phyloP scores from a whole-genome alignment of 2,888 invertebrate genomes.

The Meloe dianella region DNA sequence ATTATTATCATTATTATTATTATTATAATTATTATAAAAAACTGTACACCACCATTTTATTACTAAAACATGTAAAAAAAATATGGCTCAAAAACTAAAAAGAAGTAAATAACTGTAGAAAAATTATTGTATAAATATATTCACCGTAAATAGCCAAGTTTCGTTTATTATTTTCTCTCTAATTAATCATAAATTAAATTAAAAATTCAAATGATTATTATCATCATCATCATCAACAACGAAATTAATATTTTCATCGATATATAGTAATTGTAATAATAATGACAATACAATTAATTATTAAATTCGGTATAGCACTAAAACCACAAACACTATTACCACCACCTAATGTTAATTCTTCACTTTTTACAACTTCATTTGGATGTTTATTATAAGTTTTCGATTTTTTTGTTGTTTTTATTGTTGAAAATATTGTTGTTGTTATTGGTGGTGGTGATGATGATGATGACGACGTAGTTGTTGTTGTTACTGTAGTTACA shows the following conservation, averaged over 20 bases:
- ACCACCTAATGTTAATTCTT: slow-evolving; percentile 82
- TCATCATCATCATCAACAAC: too few species aligned
- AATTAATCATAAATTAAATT: not conserved
- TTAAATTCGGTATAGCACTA: slow-evolving; percentile 9
- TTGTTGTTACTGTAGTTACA: slow-evolving; percentile 37
- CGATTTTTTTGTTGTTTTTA: slow-evolving; percentile 69
- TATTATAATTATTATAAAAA: slow-evolving; percentile 43
- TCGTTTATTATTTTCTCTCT: too few species aligned
- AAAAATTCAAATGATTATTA: slow-evolving; percentile 44
- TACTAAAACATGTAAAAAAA: slow-evolving; percentile 33
- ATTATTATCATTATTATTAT: slow-evolving; percentile 16
- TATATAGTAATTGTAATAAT: not conserved
- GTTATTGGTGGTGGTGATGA: slow-evolving; percentile 53
- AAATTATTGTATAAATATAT: slow-evolving; percentile 47
- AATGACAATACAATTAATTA: slow-evolving; percentile 40
- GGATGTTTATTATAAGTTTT: slow-evolving; percentile 76
- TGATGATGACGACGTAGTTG: slow-evolving; percentile 53
- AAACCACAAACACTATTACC: slow-evolving; percentile 1
- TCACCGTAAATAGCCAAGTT: slow-evolving; percentile 35
- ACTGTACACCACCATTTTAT: slow-evolving; percentile 55
- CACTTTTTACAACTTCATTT: slow-evolving; percentile 92
- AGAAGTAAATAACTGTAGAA: slow-evolving; percentile 43
- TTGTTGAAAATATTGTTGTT: slow-evolving; percentile 54
- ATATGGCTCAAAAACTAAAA: slow-evolving; percentile 40
- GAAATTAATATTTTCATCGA: slow-evolving; percentile 50